Base-by-base conservation (phyloP, 2,888 invertebrate species). In the Cosmopolites sordidus region DNA sequence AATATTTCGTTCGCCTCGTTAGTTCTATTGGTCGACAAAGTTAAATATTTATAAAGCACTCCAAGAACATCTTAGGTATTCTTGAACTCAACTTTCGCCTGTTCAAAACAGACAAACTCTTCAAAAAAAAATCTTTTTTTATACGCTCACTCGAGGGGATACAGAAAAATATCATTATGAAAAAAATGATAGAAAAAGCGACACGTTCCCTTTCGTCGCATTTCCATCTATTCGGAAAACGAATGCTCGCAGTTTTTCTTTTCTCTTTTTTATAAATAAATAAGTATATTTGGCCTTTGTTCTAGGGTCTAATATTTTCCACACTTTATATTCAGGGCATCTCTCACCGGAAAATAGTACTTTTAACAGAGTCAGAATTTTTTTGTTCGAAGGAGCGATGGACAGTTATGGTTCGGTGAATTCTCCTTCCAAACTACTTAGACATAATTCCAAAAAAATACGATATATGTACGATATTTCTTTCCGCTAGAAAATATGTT, bases 261-360 rank as follows among this genome's bases (percentile, higher is more conserved):
- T 33, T 12, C 12, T 5, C 11, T 39, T 46, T 46, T 46, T 38
- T 46, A 38, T 46, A 46, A 46, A 46, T 46, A 46, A 22, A 22
- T 45, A 46, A 46, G 38, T 46, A 39, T 44, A 33, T 44, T 44
- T 16, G 44, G 29, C 17, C 33, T 44, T 44, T 44, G 33, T 44
- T 44, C 44, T 44, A 44, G 17, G 12, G 11, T 12, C 16, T 8
- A 37, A 33, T 44, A 44, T 44, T 44, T 44, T 44, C 5, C 11
- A 9, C 38, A 22, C 14, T 46, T 46, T 37, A 38, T 38, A 46
- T 46, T 38, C 46, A 46, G 12, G 22, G 16, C 22, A 33, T 12
- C 12, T 33, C 12, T 33, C 12, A 33, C 4, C 11, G 33, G 11
- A 33, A 33, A 12, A 33, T 5, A 33, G 33, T 33, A 12, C 8